A percentile compares a stretch with the other conserved stretches of the same genome.
Evolutionary conservation across 1,140 invertebrate species (phyloP).

Genomic region (Hylaeus volcanicus): DNA sequence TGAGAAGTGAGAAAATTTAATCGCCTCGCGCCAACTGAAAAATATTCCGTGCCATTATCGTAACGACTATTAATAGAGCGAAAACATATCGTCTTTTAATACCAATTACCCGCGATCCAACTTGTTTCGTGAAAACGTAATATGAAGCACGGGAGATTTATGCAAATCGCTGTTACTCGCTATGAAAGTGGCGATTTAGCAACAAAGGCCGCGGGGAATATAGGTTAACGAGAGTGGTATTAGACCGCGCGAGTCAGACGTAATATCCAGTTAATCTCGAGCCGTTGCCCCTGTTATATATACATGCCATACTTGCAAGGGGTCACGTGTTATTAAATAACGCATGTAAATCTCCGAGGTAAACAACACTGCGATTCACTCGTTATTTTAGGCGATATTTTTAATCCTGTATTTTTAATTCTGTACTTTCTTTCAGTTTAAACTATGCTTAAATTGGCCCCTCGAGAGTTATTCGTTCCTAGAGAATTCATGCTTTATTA

Average conservation of each 20-base stretch:
- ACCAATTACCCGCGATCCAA: too few relatives aligned
- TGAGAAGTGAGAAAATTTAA: too few relatives aligned
- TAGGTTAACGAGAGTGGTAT: slow-evolving; percentile 44
- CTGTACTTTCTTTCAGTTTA: too few relatives aligned
- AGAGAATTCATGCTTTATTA: too few relatives aligned
- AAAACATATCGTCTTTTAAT: neutral
- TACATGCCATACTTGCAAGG: slow-evolving; percentile 18
- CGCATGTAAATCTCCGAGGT: slow-evolving; percentile 5
- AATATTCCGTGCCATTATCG: too few relatives aligned
- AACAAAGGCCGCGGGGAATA: slow-evolving; percentile 6
- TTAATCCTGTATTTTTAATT: too few relatives aligned
- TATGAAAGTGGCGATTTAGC: slow-evolving; percentile 32
- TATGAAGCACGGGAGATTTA: slow-evolving; percentile 30
- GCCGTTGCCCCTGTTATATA: slow-evolving; percentile 19
- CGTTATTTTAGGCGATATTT: neutral
- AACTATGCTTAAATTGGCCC: too few relatives aligned
- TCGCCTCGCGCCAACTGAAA: too few relatives aligned
- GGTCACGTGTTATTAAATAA: slow-evolving; percentile 37
- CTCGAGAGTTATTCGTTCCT: too few relatives aligned
- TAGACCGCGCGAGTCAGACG: slow-evolving; percentile 39
- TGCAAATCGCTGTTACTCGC: slow-evolving; percentile 33
- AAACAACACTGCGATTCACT: neutral
- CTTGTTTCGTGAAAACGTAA: neutral
- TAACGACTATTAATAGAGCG: too few relatives aligned
- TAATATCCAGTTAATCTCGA: slow-evolving; percentile 38